phyloP scores from a whole-genome alignment of 2,888 invertebrate genomes.

The Hoplodrina ambigua region DNA sequence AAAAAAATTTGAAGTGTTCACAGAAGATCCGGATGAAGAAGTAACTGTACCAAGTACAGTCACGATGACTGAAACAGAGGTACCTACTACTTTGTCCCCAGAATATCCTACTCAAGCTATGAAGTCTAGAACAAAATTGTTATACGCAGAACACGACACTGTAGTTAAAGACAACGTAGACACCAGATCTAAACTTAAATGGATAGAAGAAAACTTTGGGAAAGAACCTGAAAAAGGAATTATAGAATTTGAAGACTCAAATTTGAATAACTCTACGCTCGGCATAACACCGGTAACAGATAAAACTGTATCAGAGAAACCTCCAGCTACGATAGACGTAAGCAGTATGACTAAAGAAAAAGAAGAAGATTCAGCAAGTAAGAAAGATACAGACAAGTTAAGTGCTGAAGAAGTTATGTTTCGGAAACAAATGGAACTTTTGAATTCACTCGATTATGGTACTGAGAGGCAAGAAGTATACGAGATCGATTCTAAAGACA shows the following conservation, averaged over 20 bases:
- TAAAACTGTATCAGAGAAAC: slow-evolving; percentile 10
- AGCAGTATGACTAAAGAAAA: slow-evolving; percentile 70
- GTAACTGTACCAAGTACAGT: slow-evolving; percentile 18
- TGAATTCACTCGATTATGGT: slow-evolving; percentile 80
- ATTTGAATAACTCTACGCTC: background rate
- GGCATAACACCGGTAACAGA: background rate
- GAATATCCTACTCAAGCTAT: slow-evolving; percentile 13
- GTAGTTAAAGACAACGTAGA: slow-evolving; percentile 29
- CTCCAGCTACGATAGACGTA: slow-evolving; percentile 49
- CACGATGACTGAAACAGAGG: slow-evolving; percentile 14
- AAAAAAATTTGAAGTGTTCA: slow-evolving; percentile 62
- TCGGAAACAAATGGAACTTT: slow-evolving; percentile 75
- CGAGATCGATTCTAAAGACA: slow-evolving; percentile 71
- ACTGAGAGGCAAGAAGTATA: slow-evolving; percentile 71
- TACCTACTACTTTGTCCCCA: background rate
- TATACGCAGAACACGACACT: slow-evolving; percentile 15
- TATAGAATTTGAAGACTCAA: slow-evolving; percentile 40
- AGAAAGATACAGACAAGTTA: slow-evolving; percentile 15
- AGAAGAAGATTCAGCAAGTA: background rate
- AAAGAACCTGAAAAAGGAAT: slow-evolving; percentile 55
- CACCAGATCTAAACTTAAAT: slow-evolving; percentile 62
- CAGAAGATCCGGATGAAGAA: slow-evolving; percentile 64
- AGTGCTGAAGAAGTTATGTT: slow-evolving; percentile 68
- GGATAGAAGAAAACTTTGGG: slow-evolving; percentile 73
- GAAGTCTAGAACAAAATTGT: slow-evolving; percentile 28